phyloP scores from a whole-genome alignment of 1,140 invertebrate species.

The Ceratina calcarata region DNA sequence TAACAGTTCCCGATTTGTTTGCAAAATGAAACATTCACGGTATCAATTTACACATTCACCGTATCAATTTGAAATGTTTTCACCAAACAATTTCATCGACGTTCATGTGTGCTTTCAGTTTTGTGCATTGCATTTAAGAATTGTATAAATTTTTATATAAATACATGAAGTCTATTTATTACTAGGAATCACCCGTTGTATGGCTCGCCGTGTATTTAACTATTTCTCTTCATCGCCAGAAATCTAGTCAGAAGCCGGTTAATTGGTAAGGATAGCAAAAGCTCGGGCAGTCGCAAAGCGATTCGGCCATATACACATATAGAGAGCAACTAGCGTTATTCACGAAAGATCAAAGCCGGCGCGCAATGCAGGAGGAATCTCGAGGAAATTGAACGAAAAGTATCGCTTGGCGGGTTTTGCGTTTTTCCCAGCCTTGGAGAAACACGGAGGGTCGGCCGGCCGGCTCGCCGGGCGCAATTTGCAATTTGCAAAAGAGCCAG shows the following conservation, averaged over 20 bases:
- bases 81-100: too few species aligned
- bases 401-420: background rate
- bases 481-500: slow-evolving; percentile 58
- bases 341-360: slow-evolving; percentile 29
- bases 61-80: too few species aligned
- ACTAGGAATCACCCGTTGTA: too few species aligned
- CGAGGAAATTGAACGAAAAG: slow-evolving; percentile 36
- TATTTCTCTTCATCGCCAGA: background rate
- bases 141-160: too few species aligned
- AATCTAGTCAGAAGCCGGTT: background rate
- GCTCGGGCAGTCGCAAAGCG: background rate
- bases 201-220: too few species aligned
- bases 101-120: too few species aligned
- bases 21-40: too few species aligned
- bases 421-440: background rate
- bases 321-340: background rate
- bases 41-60: too few species aligned
- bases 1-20: background rate
- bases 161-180: too few species aligned
- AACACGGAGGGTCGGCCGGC: background rate
- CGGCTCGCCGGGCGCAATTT: slow-evolving; percentile 16
- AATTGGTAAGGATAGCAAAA: too few species aligned
- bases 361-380: slow-evolving; percentile 4
- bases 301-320: too few species aligned
- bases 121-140: too few species aligned